Conservation (phyloP, 2,113 vertebrate species). For the Brachyhypopomus gauderio region DNA sequence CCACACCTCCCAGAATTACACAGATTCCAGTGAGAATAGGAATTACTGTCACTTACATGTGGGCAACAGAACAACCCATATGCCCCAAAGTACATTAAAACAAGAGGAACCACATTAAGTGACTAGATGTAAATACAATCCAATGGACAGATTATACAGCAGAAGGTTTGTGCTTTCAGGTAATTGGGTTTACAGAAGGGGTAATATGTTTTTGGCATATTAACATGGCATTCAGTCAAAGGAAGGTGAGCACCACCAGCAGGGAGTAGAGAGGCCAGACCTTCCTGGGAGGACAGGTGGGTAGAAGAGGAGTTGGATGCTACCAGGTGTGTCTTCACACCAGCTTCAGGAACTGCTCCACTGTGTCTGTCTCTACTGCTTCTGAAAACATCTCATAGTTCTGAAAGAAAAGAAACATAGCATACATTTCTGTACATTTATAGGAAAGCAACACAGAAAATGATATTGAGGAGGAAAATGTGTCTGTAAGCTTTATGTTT, state of each 20-base stretch:
- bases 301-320: conserved; percentile 38
- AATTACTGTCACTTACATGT: conserved; percentile 42
- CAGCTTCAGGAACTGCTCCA: conserved; percentile 93
- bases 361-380: conserved; percentile 88
- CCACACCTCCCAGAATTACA: conserved; percentile 36
- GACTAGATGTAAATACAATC: conserved; percentile 8
- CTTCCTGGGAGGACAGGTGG: not conserved
- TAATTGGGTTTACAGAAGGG: conserved; percentile 19
- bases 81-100: conserved; percentile 16
- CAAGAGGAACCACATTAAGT: conserved; percentile 43
- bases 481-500: no score
- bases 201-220: conserved; percentile 76
- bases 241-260: conserved; percentile 61
- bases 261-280: conserved; percentile 54
- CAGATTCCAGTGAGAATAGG: conserved; percentile 9
- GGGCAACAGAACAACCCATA: conserved; percentile 30
- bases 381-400: conserved; percentile 90
- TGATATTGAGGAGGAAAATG: no score
- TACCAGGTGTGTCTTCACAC: conserved; percentile 71
- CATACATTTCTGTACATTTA: not conserved
- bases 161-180: conserved; percentile 46
- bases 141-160: conserved; percentile 21
- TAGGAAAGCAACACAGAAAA: no score
- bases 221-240: conserved; percentile 66
- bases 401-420: conserved; percentile 67